A percentile compares a stretch with the other conserved stretches of the same genome.
Conservation (phyloP, 2,888 invertebrate genomes). For the Drosophila vallismaia region DNA sequence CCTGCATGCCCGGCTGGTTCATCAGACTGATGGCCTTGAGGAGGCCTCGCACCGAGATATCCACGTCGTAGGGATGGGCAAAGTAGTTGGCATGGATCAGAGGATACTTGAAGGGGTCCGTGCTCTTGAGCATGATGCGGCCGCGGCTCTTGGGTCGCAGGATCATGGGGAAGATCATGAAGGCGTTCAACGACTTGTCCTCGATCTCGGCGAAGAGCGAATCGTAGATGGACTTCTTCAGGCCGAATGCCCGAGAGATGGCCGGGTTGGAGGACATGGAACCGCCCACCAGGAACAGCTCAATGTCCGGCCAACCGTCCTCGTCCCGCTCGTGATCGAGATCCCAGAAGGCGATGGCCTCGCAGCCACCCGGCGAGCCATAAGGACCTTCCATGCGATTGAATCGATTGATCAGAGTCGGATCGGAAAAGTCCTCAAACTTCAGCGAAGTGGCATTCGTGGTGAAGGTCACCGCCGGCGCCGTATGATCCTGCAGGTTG, state of each 20-base stretch:
- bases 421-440: slow-evolving; percentile 81
- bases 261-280: slow-evolving; percentile 83
- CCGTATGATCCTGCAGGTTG: slow-evolving; percentile 88
- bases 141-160: slow-evolving; percentile 90
- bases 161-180: slow-evolving; percentile 87
- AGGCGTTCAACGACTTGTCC: slow-evolving; percentile 83
- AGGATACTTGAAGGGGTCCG: slow-evolving; percentile 88
- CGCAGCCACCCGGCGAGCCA: slow-evolving; percentile 86
- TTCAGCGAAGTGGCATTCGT: slow-evolving; percentile 83
- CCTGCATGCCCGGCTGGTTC: slow-evolving; percentile 85
- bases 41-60: slow-evolving; percentile 87
- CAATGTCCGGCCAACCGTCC: slow-evolving; percentile 88
- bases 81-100: slow-evolving; percentile 89
- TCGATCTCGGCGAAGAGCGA: slow-evolving; percentile 84
- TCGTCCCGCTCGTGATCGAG: slow-evolving; percentile 85
- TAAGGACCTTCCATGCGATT: slow-evolving; percentile 83
- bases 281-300: slow-evolving; percentile 87
- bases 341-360: slow-evolving; percentile 87
- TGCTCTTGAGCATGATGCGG: slow-evolving; percentile 86
- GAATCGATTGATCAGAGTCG: slow-evolving; percentile 75
- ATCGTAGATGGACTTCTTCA: slow-evolving; percentile 84
- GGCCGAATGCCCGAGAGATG: slow-evolving; percentile 84
- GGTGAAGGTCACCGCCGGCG: slow-evolving; percentile 88
- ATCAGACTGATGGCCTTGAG: slow-evolving; percentile 85
- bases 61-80: slow-evolving; percentile 86